Evolutionary conservation across 2,113 vertebrate species (phyloP), one percentile per base, ranked within the genome.

Genomic region (Eubucco bourcierii): DNA sequence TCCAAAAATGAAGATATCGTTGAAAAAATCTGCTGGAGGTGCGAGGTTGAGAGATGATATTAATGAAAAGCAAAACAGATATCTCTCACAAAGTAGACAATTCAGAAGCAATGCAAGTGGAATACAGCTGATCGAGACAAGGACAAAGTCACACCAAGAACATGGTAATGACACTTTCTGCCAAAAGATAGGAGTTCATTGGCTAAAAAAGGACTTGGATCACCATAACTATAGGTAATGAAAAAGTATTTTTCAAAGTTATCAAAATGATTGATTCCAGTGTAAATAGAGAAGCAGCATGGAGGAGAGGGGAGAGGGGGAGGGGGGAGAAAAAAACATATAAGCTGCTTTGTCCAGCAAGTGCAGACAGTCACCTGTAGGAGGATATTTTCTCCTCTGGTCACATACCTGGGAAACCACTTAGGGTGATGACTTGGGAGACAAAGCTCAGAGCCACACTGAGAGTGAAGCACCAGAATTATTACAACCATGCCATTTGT

Each of bases 321-420:
- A 11, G 39, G 15, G 58, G 46, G 8, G 37, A 64, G 50, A 31
- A 77, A 64, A 76, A 66, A 86, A 11, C 6, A n/a, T 53, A 27
- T 41, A 63, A 55, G 46, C 16, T 80, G 2, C 39, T 34, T 89
- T 67, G 15, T 47, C 53, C 17, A 75, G 18, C 12, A 44, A 23
- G 16, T 72, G 21, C 8, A 77, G 31, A 13, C 5, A 58, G 21
- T 17, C 2, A 2, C 53, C 64, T 33, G 2, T 24, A 66, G 14
- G 21, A 76, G 25, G 23, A 33, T 50, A 29, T 29, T 64, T 16
- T 23, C 34, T 80, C n/a, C 34, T 37, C 52, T 53, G 44, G 21
- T 80, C 44, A 73, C 15, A 28, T 7, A 41, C 1, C 2, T 1
- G 0, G 3, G 1, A 5, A 7, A 23, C 34, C 28, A 37, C 4